Evolutionary conservation across 2,888 invertebrate genomes (phyloP).

Genomic region (Zeuzera pyrina): DNA sequence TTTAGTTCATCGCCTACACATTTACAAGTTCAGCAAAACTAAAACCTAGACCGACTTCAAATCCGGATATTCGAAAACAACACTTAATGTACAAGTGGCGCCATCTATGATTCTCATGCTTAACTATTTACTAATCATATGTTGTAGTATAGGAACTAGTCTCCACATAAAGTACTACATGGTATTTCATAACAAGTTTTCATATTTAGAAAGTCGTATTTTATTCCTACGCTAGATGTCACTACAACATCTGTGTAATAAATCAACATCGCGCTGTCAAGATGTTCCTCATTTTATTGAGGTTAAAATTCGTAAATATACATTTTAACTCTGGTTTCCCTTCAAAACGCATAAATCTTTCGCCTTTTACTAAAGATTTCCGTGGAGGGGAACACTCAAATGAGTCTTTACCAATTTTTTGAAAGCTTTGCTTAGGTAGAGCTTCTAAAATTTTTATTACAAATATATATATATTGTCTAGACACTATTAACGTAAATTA

Average conservation of each 20-base stretch:
- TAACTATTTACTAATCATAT: too few species aligned
- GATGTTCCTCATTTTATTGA: neutral
- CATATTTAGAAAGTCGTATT: neutral
- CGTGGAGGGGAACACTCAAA: constrained; percentile 82
- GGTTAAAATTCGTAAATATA: constrained; percentile 7
- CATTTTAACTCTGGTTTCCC: constrained; percentile 72
- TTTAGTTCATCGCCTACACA: too few species aligned
- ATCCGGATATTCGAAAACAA: too few species aligned
- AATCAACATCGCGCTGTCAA: constrained; percentile 3
- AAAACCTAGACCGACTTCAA: too few species aligned
- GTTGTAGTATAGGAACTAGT: too few species aligned
- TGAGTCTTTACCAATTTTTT: constrained; percentile 63
- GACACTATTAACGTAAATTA: too few species aligned
- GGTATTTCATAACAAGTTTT: neutral
- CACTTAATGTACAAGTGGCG: too few species aligned
- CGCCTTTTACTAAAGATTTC: constrained; percentile 87
- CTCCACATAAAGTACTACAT: neutral
- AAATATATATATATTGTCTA: too few species aligned
- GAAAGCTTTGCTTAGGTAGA: neutral
- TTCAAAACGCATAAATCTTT: constrained; percentile 82
- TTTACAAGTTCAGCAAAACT: too few species aligned
- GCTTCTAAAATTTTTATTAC: neutral
- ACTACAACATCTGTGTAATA: neutral
- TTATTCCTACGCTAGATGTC: constrained; percentile 2
- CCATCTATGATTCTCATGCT: too few species aligned